Evolutionary conservation across 1,140 invertebrate species (phyloP), one percentile per base, ranked within the genome.

Genomic region (Aplysia californica): DNA sequence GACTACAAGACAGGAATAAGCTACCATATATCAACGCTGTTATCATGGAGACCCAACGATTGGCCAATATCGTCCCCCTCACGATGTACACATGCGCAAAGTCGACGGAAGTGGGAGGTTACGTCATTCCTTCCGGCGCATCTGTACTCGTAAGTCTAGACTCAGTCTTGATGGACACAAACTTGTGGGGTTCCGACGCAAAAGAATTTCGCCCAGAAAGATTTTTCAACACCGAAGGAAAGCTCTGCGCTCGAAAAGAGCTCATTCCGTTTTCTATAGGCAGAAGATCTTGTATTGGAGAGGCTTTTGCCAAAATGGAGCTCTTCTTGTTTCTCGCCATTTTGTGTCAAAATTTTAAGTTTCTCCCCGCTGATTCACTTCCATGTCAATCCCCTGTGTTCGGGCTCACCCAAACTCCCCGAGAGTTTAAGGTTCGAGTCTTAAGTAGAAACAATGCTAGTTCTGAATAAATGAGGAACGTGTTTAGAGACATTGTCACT

Each of bases 161-260:
- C 56, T 80, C 79, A n/a, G 82, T 84, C n/a, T 74, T 84, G 26
- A 80, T 79, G 38, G 88, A 90, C 78, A 80, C 84, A 6, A 44
- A 79, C 15, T 3, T 83, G 1, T 95, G 94, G 93, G 90, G 90
- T 1, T 10, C 18, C 6, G 92, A 95, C 86, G 94, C 94, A 0
- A 88, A 94, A 55, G 89, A 90, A 35, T 95, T 95, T 80, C 88
- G 92, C 0, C 94, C 94, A 0, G 93, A 94, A 79, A 87, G 94
- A 70, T 91, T 90, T 80, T 71, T 91, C n/a, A 80, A 84, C 44
- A 81, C 67, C 4, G 59, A 83, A n/a, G 80, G 77, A 10, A 79
- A 76, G 31, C 44, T 75, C 31, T 26, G 38, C 4, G 39, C 39
- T 26, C 66, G 23, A 20, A 77, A 79, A 50, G 80, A 79, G 56